Percentiles rank a stretch among this genome's conserved stretches.
phyloP scores from a whole-genome alignment of 2,113 vertebrate species.

The Lepidothrix coronata region DNA sequence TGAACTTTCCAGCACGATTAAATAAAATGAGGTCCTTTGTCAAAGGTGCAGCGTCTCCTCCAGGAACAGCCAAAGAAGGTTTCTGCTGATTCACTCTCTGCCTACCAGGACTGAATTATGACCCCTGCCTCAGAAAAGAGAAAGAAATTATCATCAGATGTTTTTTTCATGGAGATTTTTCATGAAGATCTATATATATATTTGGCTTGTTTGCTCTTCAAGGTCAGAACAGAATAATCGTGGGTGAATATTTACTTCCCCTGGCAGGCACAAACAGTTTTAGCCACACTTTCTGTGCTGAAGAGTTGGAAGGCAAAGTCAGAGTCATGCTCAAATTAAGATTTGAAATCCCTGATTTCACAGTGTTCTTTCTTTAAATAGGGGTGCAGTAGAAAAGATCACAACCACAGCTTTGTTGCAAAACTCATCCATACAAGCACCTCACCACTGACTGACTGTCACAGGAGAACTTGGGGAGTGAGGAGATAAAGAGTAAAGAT shows the following conservation, averaged over 20 bases:
- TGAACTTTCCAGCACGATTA: neutral
- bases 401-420: neutral
- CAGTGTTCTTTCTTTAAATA: neutral
- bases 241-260: neutral
- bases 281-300: neutral
- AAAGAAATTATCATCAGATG: neutral
- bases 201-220: neutral
- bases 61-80: neutral
- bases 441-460: neutral
- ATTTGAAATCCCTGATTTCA: neutral
- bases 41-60: neutral
- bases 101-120: neutral
- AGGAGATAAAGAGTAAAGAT: neutral
- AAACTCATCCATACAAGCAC: neutral
- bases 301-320: neutral
- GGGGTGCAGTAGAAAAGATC: neutral
- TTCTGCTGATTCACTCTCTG: slow-evolving; percentile 40
- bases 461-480: neutral
- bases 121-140: neutral
- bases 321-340: neutral
- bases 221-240: neutral
- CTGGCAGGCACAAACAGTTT: neutral
- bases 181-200: neutral
- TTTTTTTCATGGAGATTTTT: neutral
- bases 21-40: neutral